Percentiles rank a stretch among this genome's conserved stretches.
These are phyloP conservation scores for Macrosiphum euphorbiae DNA, from an alignment of 2,888 invertebrate genomes.

Conservation along the genomic window DNA sequence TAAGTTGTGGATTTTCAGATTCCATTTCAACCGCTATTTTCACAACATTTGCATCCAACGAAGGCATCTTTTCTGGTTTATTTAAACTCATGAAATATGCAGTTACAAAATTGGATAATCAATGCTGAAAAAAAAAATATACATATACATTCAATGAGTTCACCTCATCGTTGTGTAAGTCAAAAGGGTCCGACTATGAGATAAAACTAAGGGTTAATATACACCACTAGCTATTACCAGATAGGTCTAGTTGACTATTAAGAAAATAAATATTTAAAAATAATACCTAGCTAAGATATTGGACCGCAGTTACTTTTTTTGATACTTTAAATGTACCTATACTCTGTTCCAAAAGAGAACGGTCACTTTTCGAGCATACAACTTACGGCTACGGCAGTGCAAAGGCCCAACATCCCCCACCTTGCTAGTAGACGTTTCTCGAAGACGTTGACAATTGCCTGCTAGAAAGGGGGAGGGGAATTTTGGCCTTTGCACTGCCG, in stretches of 20 bases:
- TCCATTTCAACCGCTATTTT: constrained; percentile 92
- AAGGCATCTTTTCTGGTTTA: constrained; percentile 64
- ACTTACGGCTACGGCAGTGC: no score
- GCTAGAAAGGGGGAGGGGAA: no score
- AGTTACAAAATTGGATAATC: background rate
- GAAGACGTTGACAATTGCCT: no score
- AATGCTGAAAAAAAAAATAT: constrained; percentile 9
- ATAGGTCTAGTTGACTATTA: background rate
- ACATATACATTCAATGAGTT: background rate
- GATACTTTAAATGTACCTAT: background rate
- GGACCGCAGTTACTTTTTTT: background rate
- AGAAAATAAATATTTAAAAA: background rate
- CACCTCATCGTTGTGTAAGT: background rate
- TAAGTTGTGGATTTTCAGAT: constrained; percentile 80
- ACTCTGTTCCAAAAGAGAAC: no score
- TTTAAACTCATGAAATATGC: constrained; percentile 52
- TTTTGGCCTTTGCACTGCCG: no score
- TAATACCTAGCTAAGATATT: background rate
- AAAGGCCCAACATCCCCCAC: no score
- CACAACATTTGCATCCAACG: constrained; percentile 82
- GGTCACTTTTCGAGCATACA: no score
- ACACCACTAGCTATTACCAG: background rate
- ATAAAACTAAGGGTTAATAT: background rate
- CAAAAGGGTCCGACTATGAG: background rate
- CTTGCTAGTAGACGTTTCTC: no score